Evolutionary conservation across 2,888 invertebrate species (phyloP).

Genomic region (Macaria liturata): DNA sequence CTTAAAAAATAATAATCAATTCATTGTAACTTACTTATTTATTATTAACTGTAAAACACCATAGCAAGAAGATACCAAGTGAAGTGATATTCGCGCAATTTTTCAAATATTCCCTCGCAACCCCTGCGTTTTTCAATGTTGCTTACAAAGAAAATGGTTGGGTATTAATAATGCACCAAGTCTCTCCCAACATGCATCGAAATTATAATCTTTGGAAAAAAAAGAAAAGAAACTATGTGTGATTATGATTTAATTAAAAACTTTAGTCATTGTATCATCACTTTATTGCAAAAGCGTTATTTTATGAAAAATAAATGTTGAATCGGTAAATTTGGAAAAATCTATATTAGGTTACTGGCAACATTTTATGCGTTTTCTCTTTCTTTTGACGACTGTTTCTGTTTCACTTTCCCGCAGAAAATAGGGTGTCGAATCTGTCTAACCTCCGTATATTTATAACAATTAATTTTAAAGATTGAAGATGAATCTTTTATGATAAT

Average conservation of each 20-base stretch:
- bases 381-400: conserved; percentile 78
- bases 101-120: conserved; percentile 36
- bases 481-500: conserved; percentile 88
- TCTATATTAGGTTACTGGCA: conserved; percentile 59
- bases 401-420: conserved; percentile 84
- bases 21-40: too few relatives aligned
- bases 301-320: conserved; percentile 41
- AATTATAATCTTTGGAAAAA: too few relatives aligned
- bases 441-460: conserved; percentile 82
- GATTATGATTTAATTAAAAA: too few relatives aligned
- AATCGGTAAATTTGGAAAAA: conserved; percentile 35
- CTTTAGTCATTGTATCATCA: neutral
- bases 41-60: too few relatives aligned
- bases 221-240: too few relatives aligned
- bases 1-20: too few relatives aligned
- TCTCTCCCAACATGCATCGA: too few relatives aligned
- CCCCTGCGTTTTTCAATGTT: conserved; percentile 13
- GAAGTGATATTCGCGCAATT: conserved; percentile 7
- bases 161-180: neutral
- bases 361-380: conserved; percentile 72
- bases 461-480: conserved; percentile 74
- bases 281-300: neutral
- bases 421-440: conserved; percentile 84
- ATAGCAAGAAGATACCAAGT: too few relatives aligned
- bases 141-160: conserved; percentile 12